phyloP scores from a whole-genome alignment of 2,797 vertebrate species.

The Gymnodraco acuticeps region DNA sequence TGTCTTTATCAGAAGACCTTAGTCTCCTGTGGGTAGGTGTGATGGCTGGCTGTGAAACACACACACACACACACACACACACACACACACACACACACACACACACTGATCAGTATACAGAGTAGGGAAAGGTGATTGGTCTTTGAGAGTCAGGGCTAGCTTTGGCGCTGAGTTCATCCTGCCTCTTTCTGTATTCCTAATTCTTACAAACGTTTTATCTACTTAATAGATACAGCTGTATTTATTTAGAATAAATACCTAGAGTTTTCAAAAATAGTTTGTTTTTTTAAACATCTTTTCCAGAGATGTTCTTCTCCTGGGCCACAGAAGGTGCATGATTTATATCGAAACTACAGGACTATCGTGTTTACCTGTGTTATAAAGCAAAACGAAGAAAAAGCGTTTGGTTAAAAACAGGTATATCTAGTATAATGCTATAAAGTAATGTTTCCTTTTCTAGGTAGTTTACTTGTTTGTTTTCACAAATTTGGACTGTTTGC shows the following conservation, averaged over 20 bases:
- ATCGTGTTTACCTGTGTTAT: too few species aligned
- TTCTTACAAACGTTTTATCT: slow-evolving; percentile 8
- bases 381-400: too few species aligned
- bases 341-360: neutral
- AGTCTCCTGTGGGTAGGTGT: slow-evolving; percentile 25
- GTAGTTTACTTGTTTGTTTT: neutral
- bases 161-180: neutral
- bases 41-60: neutral
- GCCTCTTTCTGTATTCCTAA: slow-evolving; percentile 15
- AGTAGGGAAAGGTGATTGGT: slow-evolving; percentile 25
- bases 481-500: neutral
- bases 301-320: neutral
- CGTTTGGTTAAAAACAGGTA: too few species aligned
- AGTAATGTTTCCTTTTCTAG: neutral
- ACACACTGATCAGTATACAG: slow-evolving; percentile 12
- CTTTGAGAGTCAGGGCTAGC: neutral
- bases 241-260: slow-evolving; percentile 15
- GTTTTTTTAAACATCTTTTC: neutral
- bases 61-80: neutral
- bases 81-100: neutral
- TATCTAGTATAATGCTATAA: too few species aligned
- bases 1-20: slow-evolving; percentile 10
- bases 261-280: neutral
- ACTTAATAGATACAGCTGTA: neutral
- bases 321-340: slow-evolving; percentile 6